phyloP scores from a whole-genome alignment of 2,888 invertebrate species.

The Phaedon cochleariae region DNA sequence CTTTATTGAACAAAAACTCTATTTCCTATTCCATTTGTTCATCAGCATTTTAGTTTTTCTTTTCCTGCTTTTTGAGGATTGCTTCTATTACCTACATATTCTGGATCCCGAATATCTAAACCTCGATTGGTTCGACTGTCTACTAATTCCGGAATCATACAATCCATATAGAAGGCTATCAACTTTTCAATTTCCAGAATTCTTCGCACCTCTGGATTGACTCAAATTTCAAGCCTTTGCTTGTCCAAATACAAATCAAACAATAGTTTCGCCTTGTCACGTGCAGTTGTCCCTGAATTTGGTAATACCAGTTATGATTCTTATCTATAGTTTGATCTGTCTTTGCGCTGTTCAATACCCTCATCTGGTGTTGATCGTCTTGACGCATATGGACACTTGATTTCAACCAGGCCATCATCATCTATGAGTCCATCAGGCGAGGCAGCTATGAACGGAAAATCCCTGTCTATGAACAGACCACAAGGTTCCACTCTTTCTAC shows the following conservation, averaged over 20 bases:
- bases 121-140: neutral
- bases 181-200: slow-evolving; percentile 42
- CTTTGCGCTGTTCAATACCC: slow-evolving; percentile 36
- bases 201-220: slow-evolving; percentile 39
- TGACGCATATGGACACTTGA: slow-evolving; percentile 48
- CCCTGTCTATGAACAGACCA: slow-evolving; percentile 43
- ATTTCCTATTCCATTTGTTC: no score
- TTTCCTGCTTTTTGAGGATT: no score
- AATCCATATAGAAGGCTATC: slow-evolving; percentile 44
- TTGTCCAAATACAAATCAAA: slow-evolving; percentile 48
- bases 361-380: slow-evolving; percentile 37
- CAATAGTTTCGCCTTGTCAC: slow-evolving; percentile 41
- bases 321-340: slow-evolving; percentile 42
- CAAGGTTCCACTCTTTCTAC: slow-evolving; percentile 35
- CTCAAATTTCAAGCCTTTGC: slow-evolving; percentile 40
- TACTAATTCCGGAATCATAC: slow-evolving; percentile 37
- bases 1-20: no score
- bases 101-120: neutral
- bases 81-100: no score
- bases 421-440: slow-evolving; percentile 48
- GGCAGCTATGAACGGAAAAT: slow-evolving; percentile 44
- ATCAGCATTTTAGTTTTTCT: no score
- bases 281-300: slow-evolving; percentile 47
- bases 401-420: slow-evolving; percentile 46
- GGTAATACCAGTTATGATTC: no score